Evolutionary conservation across 2,888 invertebrate genomes (phyloP).

Genomic region (Pherbina coryleti): DNA sequence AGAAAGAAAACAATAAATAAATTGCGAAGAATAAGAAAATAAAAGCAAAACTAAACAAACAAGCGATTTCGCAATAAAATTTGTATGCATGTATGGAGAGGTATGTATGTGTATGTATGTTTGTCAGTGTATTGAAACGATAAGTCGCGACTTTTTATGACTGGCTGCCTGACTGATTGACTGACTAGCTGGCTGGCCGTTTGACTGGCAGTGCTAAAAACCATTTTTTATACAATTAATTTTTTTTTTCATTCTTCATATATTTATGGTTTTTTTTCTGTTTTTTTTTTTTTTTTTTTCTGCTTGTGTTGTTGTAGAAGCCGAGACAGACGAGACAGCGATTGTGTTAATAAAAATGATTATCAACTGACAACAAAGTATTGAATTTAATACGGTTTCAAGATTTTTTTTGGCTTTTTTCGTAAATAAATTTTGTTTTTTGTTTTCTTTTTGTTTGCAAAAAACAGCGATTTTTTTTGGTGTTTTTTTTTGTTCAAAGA

Average conservation of each 20-base stretch:
- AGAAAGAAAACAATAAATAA: not conserved
- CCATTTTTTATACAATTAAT: not conserved
- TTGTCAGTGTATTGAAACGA: not conserved
- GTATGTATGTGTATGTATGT: too few relatives aligned
- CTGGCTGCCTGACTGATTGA: not conserved
- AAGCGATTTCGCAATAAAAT: not conserved
- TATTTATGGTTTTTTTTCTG: not conserved
- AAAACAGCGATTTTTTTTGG: not conserved
- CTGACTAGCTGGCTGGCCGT: not conserved
- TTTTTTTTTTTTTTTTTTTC: not conserved
- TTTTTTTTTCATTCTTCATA: not conserved
- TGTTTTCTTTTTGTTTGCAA: not conserved
- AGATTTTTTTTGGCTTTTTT: too few relatives aligned
- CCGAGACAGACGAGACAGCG: not conserved
- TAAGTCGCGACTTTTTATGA: not conserved
- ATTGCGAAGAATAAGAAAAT: not conserved
- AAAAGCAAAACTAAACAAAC: not conserved
- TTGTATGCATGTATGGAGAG: not conserved
- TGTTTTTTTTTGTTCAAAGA: not conserved
- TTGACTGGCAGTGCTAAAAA: not conserved
- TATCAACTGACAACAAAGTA: slow-evolving; percentile 5
- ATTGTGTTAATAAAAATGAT: slow-evolving; percentile 11
- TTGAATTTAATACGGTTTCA: not conserved
- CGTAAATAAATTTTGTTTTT: not conserved
- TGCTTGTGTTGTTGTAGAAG: not conserved